Percentiles rank a stretch among this genome's conserved stretches.
Evolutionary conservation across 2,888 invertebrate genomes (phyloP).

Genomic region (Lacanobia wlatinum): DNA sequence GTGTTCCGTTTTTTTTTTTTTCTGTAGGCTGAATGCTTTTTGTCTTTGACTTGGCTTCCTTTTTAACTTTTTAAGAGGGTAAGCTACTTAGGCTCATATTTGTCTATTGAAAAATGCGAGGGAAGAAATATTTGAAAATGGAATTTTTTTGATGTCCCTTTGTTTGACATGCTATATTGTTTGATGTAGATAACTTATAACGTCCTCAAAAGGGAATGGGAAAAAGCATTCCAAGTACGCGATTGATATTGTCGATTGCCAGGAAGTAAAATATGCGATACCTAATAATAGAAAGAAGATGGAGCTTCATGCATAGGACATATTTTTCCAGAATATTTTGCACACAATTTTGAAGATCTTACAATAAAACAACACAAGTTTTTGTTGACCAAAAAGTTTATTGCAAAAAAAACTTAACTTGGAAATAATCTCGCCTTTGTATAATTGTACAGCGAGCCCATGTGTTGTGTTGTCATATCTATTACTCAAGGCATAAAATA

Average conservation of each 20-base stretch:
- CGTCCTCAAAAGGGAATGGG: neutral
- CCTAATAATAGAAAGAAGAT: neutral
- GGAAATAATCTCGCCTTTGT: no score
- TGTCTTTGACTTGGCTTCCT: slow-evolving; percentile 65
- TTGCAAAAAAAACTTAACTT: no score
- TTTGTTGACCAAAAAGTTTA: no score
- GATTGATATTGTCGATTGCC: neutral
- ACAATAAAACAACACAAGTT: no score
- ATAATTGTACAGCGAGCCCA: no score
- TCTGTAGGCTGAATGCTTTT: slow-evolving; percentile 61
- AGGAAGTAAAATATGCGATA: neutral
- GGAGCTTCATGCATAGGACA: no score
- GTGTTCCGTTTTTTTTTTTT: slow-evolving; percentile 63
- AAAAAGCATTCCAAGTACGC: neutral
- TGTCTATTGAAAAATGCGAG: slow-evolving; percentile 66
- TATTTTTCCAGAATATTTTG: no score
- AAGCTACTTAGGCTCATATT: slow-evolving; percentile 76
- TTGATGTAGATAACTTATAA: slow-evolving; percentile 15
- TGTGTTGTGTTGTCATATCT: no score
- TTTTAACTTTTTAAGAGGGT: slow-evolving; percentile 75
- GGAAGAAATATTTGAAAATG: slow-evolving; percentile 45
- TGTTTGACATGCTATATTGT: slow-evolving; percentile 38
- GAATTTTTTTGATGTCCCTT: slow-evolving; percentile 49
- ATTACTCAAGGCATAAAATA: no score
- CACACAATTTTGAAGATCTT: no score